Evolutionary conservation across 2,888 invertebrate genomes (phyloP).

Genomic region (Rhogogaster chlorosoma): DNA sequence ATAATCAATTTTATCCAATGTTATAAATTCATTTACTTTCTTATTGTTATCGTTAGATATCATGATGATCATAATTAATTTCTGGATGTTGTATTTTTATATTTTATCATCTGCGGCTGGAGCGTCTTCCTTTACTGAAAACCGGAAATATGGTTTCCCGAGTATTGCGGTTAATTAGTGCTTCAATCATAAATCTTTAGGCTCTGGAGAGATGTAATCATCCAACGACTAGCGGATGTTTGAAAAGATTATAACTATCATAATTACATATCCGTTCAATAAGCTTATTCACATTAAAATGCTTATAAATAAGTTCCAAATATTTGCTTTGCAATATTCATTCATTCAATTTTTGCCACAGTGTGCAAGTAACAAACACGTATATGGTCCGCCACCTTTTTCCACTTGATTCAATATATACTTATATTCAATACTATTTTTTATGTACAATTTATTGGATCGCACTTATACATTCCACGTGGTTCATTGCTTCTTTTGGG

Average conservation of each 20-base stretch:
- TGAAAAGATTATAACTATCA: neutral
- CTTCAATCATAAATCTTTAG: neutral
- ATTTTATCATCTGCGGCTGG: neutral
- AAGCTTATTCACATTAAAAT: neutral
- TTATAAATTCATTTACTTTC: neutral
- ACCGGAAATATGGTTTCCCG: neutral
- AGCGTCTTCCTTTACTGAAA: neutral
- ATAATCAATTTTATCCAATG: neutral
- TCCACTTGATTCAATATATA: neutral
- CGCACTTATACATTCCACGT: neutral
- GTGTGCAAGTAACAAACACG: neutral
- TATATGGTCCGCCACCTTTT: neutral
- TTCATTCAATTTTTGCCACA: neutral
- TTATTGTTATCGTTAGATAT: neutral
- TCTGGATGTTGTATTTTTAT: neutral
- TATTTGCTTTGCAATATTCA: neutral
- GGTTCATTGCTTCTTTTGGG: neutral
- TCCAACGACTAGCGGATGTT: neutral
- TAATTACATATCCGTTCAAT: neutral
- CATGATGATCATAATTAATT: neutral
- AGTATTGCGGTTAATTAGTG: neutral
- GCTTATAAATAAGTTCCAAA: neutral
- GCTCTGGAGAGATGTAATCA: neutral
- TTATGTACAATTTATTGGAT: neutral
- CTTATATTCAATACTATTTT: neutral